A percentile compares a stretch with the other conserved stretches of the same genome.
Conservation (phyloP, 2,797 vertebrate genomes). For the Simalia tracyae region DNA sequence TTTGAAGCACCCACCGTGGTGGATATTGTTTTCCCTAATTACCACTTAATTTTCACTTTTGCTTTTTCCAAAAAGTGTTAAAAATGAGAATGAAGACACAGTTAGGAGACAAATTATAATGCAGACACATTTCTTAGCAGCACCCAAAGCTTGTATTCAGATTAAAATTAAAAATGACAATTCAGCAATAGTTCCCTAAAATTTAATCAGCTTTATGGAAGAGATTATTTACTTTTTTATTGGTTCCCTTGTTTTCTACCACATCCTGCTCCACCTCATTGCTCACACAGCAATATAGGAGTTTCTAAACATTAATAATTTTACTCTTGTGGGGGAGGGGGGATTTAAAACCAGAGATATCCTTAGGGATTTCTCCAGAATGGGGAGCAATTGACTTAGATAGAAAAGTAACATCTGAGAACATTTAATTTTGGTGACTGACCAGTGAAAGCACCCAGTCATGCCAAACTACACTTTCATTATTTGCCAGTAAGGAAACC, state of each 20-base stretch:
- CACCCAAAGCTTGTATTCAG: slow-evolving; percentile 25
- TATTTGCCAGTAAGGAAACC: neutral
- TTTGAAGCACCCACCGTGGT: slow-evolving; percentile 35
- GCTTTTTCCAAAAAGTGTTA: slow-evolving; percentile 59
- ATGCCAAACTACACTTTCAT: neutral
- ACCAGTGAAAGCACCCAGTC: neutral
- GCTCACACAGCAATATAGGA: neutral
- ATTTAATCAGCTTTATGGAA: slow-evolving; percentile 37
- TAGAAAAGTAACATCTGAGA: neutral
- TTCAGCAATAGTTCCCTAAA: slow-evolving; percentile 43
- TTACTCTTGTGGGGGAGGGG: neutral
- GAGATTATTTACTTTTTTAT: neutral
- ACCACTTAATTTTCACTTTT: slow-evolving; percentile 63
- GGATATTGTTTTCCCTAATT: slow-evolving; percentile 56
- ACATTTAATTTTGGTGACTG: neutral
- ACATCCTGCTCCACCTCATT: neutral
- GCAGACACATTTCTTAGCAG: slow-evolving; percentile 47
- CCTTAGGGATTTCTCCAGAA: neutral
- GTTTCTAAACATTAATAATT: neutral
- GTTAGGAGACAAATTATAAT: slow-evolving; percentile 52
- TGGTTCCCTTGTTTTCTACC: neutral
- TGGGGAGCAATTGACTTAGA: neutral
- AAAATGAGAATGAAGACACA: slow-evolving; percentile 62
- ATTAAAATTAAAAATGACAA: slow-evolving; percentile 56
- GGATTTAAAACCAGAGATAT: neutral